phyloP scores from a whole-genome alignment of 2,888 invertebrate genomes.

The Pasiphila rectangulata region DNA sequence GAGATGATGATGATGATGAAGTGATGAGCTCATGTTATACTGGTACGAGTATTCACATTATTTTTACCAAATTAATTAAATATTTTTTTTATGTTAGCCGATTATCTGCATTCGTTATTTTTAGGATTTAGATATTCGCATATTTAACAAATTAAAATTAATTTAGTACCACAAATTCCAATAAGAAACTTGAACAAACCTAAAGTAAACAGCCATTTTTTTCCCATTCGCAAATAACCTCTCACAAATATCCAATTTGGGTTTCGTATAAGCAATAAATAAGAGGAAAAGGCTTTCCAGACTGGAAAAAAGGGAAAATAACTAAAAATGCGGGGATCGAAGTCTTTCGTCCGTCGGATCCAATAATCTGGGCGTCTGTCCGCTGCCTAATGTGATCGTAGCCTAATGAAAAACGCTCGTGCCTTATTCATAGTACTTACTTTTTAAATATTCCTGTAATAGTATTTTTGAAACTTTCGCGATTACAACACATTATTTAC shows the following conservation, averaged over 20 bases:
- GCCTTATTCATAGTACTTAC: slow-evolving; percentile 52
- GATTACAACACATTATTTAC: no score
- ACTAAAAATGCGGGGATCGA: slow-evolving; percentile 76
- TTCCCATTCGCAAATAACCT: slow-evolving; percentile 67
- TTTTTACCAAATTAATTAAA: no score
- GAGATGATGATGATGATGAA: no score
- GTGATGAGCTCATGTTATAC: no score
- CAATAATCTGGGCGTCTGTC: slow-evolving; percentile 80
- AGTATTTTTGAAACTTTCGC: no score
- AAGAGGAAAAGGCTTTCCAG: slow-evolving; percentile 80
- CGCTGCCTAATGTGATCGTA: slow-evolving; percentile 79
- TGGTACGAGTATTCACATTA: no score
- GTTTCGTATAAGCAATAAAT: slow-evolving; percentile 80
- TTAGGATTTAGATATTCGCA: no score
- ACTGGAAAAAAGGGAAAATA: slow-evolving; percentile 67
- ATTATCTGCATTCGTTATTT: no score
- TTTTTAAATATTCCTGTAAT: no score
- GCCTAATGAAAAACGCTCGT: slow-evolving; percentile 76
- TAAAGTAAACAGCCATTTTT: slow-evolving; percentile 61
- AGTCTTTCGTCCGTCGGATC: slow-evolving; percentile 80
- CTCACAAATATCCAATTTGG: slow-evolving; percentile 79
- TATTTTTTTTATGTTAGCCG: no score
- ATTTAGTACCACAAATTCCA: no score
- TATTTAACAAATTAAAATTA: no score
- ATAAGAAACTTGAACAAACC: slow-evolving; percentile 25